phyloP scores from a whole-genome alignment of 2,888 invertebrate species.

The Thysanoteuthis rhombus region DNA sequence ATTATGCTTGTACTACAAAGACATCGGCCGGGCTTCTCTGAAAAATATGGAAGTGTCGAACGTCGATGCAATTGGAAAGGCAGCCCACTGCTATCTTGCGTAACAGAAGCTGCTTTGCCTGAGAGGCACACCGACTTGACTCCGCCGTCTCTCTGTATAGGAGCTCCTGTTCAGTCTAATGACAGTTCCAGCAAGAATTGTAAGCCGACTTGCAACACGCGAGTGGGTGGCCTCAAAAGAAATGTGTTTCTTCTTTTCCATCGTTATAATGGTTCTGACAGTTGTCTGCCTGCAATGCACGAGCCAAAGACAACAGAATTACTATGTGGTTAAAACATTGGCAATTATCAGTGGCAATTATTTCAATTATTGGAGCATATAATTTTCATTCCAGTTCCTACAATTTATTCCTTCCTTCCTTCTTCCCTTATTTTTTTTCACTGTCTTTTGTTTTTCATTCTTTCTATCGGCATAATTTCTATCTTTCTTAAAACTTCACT shows the following conservation, averaged over 20 bases:
- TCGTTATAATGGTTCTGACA: background rate
- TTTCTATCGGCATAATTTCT: background rate
- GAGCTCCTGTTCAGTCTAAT: background rate
- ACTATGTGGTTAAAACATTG: background rate
- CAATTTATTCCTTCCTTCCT: background rate
- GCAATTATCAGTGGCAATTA: background rate
- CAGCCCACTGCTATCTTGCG: background rate
- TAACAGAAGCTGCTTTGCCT: background rate
- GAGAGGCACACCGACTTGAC: background rate
- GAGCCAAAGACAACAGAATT: background rate
- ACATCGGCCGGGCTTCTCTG: too few relatives aligned
- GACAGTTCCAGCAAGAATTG: background rate
- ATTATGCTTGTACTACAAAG: background rate
- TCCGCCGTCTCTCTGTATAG: background rate
- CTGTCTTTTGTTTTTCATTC: background rate
- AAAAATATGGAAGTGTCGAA: background rate
- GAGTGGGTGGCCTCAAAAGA: background rate
- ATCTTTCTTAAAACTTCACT: background rate
- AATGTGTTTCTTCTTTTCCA: background rate
- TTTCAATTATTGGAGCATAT: background rate
- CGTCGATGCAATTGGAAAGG: background rate
- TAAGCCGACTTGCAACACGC: background rate
- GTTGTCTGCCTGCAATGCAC: background rate
- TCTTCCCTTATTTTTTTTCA: background rate
- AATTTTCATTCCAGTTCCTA: background rate